phyloP scores from a whole-genome alignment of 2,113 vertebrate species.

The Pontoporia blainvillei region DNA sequence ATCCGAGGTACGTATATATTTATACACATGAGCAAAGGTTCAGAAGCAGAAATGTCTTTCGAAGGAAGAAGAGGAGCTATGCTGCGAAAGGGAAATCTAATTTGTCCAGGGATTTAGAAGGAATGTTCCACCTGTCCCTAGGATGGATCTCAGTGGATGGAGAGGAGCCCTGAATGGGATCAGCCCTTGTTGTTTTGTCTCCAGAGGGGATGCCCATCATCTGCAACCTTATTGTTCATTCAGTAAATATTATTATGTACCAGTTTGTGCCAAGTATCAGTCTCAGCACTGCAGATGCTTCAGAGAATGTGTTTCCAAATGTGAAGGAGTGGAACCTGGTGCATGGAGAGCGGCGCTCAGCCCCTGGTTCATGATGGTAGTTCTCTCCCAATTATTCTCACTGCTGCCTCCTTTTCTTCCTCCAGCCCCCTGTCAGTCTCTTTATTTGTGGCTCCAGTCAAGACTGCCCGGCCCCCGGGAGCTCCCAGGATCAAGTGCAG shows the following conservation, averaged over 20 bases:
- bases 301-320: neutral
- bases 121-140: neutral
- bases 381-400: neutral
- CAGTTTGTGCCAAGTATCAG: neutral
- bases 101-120: neutral
- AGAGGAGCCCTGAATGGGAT: neutral
- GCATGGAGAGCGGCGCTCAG: too few species aligned
- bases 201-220: neutral
- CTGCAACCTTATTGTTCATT: neutral
- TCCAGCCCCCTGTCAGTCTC: neutral
- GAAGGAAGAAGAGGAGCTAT: neutral
- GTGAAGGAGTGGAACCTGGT: neutral
- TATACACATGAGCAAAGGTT: neutral
- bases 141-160: neutral
- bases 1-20: neutral
- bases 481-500: neutral
- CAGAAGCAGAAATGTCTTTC: neutral
- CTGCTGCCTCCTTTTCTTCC: neutral
- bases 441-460: neutral
- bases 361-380: neutral
- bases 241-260: neutral
- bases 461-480: rapidly evolving
- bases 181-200: neutral
- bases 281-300: neutral
- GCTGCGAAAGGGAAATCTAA: neutral